A percentile compares a stretch with the other conserved stretches of the same genome.
phyloP scores from a whole-genome alignment of 2,888 invertebrate genomes.

The Sussaba pulchella region DNA sequence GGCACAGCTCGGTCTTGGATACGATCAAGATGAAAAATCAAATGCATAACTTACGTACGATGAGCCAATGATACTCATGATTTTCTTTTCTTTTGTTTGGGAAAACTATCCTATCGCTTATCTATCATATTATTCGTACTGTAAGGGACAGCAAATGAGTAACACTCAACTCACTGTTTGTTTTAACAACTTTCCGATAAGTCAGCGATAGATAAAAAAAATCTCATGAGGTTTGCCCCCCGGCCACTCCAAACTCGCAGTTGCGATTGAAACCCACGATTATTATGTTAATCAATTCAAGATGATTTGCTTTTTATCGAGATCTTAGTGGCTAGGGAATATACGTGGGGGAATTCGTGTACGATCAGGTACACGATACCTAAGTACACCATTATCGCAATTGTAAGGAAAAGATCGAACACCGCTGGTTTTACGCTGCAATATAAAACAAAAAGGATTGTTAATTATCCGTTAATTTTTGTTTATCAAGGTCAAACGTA shows the following conservation, averaged over 20 bases:
- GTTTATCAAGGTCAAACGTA: too few relatives aligned
- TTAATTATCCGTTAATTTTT: background rate
- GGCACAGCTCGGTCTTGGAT: slow-evolving; percentile 29
- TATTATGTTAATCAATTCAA: slow-evolving; percentile 68
- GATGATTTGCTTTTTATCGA: slow-evolving; percentile 78
- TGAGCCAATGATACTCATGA: background rate
- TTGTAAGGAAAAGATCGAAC: slow-evolving; percentile 97
- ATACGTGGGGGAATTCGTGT: slow-evolving; percentile 89
- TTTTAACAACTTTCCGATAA: background rate
- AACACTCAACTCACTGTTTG: background rate
- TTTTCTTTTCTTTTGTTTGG: background rate
- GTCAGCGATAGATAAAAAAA: slow-evolving; percentile 2
- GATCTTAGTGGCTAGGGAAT: slow-evolving; percentile 85
- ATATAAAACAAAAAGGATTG: slow-evolving; percentile 76
- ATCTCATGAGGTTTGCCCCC: background rate
- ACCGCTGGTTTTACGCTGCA: slow-evolving; percentile 98
- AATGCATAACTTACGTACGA: background rate
- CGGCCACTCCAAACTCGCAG: slow-evolving; percentile 17
- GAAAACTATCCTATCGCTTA: background rate
- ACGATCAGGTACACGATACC: slow-evolving; percentile 93
- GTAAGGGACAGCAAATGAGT: background rate
- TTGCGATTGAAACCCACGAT: slow-evolving; percentile 17
- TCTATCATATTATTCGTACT: background rate
- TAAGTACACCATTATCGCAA: slow-evolving; percentile 94
- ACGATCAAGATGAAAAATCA: slow-evolving; percentile 33